Evolutionary conservation across 2,797 vertebrate genomes (phyloP), one percentile per base, ranked within the genome.

Genomic region (Leucoraja ocellata): DNA sequence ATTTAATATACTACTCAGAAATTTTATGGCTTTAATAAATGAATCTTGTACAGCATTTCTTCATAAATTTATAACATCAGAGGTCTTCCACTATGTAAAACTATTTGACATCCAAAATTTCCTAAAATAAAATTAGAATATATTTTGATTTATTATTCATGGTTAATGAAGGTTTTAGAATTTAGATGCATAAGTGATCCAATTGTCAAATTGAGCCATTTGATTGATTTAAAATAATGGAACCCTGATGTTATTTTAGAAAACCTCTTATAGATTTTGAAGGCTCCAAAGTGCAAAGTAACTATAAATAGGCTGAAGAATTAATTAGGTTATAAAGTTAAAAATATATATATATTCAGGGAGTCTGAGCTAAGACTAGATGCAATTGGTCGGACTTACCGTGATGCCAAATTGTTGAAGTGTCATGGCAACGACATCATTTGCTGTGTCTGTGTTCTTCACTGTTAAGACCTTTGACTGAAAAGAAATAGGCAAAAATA

Each of bases 381-480:
- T 91, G 10, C 28, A 11, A 92, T 54, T 91, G 10, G 90, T 92
- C n/a, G 36, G 93, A 96, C 98, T 98, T 95, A 99, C 98, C 9
- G 96, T 96, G 95, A 99, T 97, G 94, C 97, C 97, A 95, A 99
- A 97, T 96, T 98, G 97, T 95, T 97, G 97, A 93, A 99, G 96
- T 71, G 97, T 97, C 96, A 97, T 97, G 94, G 94, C 96, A 96
- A 98, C 98, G 61, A 99, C 97, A 93, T 99, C 98, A 93, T 95
- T 96, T 80, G 97, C 97, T 94, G 97, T 98, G 96, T 99, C 97
- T 28, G 95, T 96, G 95, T 98, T 98, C 94, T 95, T 98, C 94
- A 98, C 96, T 93, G 96, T 97, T 28, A 99, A 95, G 0, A 98
- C 98, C 97, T 99, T 99, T 94, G 98, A 97, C 98, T 99, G 96